Evolutionary conservation across 1,140 invertebrate genomes (phyloP).

Genomic region (Drosophila azteca): DNA sequence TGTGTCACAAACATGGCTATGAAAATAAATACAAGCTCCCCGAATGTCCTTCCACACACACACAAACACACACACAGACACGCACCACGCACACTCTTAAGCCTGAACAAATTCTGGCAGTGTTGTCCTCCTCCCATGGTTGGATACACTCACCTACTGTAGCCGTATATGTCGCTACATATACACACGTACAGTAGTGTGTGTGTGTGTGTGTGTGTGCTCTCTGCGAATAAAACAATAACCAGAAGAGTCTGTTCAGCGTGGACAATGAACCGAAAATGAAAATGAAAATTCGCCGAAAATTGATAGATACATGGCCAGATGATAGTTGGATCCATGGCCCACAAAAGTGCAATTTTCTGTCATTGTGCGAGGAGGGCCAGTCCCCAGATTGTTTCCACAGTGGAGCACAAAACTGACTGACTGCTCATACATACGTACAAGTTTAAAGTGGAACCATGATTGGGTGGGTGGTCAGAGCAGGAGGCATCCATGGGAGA

Average conservation of each 20-base stretch:
- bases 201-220: no score
- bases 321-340: slow-evolving; percentile 33
- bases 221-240: slow-evolving; percentile 53
- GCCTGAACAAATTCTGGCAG: slow-evolving; percentile 37
- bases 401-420: slow-evolving; percentile 41
- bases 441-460: slow-evolving; percentile 41
- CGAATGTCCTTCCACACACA: slow-evolving; percentile 7
- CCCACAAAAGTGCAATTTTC: slow-evolving; percentile 47
- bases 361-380: slow-evolving; percentile 31
- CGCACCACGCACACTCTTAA: slow-evolving; percentile 10
- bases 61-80: neutral
- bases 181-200: no score
- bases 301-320: slow-evolving; percentile 47
- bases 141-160: slow-evolving; percentile 36
- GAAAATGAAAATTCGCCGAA: slow-evolving; percentile 42
- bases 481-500: no score
- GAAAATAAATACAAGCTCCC: slow-evolving; percentile 54
- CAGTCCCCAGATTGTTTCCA: slow-evolving; percentile 33
- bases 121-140: slow-evolving; percentile 40
- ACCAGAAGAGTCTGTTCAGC: slow-evolving; percentile 32
- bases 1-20: slow-evolving; percentile 62
- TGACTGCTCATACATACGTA: slow-evolving; percentile 44
- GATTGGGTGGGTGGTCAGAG: slow-evolving; percentile 5
- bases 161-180: no score
- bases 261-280: slow-evolving; percentile 39